Evolutionary conservation across 2,888 invertebrate genomes (phyloP), one percentile per base, ranked within the genome.

Genomic region (Nemapogon koenigi): DNA sequence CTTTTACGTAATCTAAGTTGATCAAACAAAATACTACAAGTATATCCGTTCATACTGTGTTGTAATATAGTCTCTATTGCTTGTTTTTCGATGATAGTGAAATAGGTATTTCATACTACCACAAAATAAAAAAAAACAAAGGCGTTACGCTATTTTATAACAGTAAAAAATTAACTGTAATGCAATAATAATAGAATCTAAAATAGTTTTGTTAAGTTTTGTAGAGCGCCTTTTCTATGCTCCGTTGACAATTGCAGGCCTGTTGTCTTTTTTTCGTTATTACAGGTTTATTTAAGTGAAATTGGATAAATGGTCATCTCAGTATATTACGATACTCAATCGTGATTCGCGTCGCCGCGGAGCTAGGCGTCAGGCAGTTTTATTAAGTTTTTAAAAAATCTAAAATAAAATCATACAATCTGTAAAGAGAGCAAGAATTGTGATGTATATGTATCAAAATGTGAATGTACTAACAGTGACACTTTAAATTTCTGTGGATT

Each of bases 271-370:
- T 75, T 76, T 67, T 66, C 59, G 59, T 71, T 62, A 73, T 71
- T 68, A 68, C 72, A 56, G 65, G 68, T 73, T 72, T 72, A 73
- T 75, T 75, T 75, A 73, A 75, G 73, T 66, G 78, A 75, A 79
- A 78, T 75, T 72, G 63, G 71, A 76, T 79, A 79, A 80, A 80
- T 73, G 73, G 71, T 68, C 67, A 71, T 66, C 66, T 68, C 67
- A 57, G 59, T 51, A 64, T 65, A 65, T 68, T 62, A 58, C 56
- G 55, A 63, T 61, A 61, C 61, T 73, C 78, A 73, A 76, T 67
- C 62, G 37, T 28, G 32, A 22, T 22, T 30, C 19, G 31, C 11
- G 17, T 10, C 13, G 30, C 14, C 3, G 18, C 38, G 16, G 30
- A 30, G 31, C 25, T 3, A 26, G 25, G 30, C 22, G 29, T 27